Percentiles rank a stretch among this genome's conserved stretches.
Evolutionary conservation across 2,888 invertebrate genomes (phyloP).

Genomic region (Brachyptera risi): DNA sequence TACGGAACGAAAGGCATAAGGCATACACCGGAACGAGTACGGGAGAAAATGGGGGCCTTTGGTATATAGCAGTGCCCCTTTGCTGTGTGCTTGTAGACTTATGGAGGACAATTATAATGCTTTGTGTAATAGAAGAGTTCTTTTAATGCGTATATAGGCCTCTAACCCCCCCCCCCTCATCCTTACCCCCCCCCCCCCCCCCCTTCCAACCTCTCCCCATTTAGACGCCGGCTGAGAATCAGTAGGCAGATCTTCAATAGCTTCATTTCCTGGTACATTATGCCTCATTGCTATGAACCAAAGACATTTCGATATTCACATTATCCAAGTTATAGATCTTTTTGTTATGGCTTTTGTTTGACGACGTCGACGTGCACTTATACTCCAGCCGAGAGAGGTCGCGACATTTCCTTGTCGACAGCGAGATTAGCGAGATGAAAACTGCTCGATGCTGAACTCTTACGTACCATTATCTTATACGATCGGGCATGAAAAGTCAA

Average conservation of each 20-base stretch:
- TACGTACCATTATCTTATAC: too few relatives aligned
- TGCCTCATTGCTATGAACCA: slow-evolving; percentile 23
- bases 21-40: slow-evolving; percentile 29
- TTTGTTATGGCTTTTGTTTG: too few relatives aligned
- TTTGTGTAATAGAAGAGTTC: slow-evolving; percentile 29
- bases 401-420: background rate
- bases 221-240: slow-evolving; percentile 20
- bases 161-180: background rate
- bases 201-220: background rate
- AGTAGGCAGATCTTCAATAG: slow-evolving; percentile 26
- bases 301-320: background rate
- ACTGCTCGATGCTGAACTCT: too few relatives aligned
- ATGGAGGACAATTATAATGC: slow-evolving; percentile 32
- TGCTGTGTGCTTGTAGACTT: slow-evolving; percentile 18
- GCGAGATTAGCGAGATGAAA: too few relatives aligned
- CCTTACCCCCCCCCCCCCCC: too few relatives aligned
- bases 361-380: background rate
- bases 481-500: too few relatives aligned
- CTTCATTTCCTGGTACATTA: slow-evolving; percentile 32
- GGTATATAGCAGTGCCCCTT: slow-evolving; percentile 17
- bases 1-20: slow-evolving; percentile 25
- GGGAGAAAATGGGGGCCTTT: slow-evolving; percentile 30
- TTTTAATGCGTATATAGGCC: background rate
- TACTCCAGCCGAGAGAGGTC: background rate
- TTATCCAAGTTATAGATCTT: slow-evolving; percentile 21